Percentiles rank a stretch among this genome's conserved stretches.
Conservation (phyloP, 1,140 invertebrate species). For the Uloborus diversus region DNA sequence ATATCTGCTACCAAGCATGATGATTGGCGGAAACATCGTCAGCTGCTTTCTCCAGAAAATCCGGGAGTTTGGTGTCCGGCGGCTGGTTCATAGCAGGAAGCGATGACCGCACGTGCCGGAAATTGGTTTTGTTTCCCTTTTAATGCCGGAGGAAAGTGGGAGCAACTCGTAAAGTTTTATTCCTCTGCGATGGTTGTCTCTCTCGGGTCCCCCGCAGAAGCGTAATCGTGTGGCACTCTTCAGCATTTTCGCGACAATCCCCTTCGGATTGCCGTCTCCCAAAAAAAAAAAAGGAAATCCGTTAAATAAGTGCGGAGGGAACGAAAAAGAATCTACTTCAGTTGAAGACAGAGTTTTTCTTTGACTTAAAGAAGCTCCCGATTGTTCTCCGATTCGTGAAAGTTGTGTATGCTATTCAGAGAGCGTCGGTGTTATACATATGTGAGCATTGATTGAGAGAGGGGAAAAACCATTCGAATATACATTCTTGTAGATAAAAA, state of each 20-base stretch:
- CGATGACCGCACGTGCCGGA: slow-evolving; percentile 50
- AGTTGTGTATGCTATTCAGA: no score
- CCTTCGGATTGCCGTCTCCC: neutral
- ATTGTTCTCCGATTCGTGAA: no score
- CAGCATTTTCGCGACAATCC: neutral
- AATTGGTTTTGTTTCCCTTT: slow-evolving; percentile 55
- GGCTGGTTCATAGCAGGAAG: slow-evolving; percentile 13
- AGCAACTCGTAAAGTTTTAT: slow-evolving; percentile 48
- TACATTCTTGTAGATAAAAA: no score
- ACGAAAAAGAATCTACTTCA: neutral
- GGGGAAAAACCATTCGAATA: no score
- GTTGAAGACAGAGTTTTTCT: neutral
- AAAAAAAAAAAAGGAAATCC: slow-evolving; percentile 17
- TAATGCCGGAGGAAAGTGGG: neutral
- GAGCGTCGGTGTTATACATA: no score
- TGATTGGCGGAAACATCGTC: slow-evolving; percentile 31
- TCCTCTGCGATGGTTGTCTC: neutral
- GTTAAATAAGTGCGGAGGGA: slow-evolving; percentile 9
- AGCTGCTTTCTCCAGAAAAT: slow-evolving; percentile 30
- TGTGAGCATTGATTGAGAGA: no score
- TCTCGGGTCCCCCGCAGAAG: neutral
- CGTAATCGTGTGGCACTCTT: neutral
- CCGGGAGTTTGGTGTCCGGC: slow-evolving; percentile 3
- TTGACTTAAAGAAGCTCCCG: no score
- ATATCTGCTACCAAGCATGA: neutral